Conservation (phyloP, 2,888 invertebrate species). For the Gnatocerus cornutus region DNA sequence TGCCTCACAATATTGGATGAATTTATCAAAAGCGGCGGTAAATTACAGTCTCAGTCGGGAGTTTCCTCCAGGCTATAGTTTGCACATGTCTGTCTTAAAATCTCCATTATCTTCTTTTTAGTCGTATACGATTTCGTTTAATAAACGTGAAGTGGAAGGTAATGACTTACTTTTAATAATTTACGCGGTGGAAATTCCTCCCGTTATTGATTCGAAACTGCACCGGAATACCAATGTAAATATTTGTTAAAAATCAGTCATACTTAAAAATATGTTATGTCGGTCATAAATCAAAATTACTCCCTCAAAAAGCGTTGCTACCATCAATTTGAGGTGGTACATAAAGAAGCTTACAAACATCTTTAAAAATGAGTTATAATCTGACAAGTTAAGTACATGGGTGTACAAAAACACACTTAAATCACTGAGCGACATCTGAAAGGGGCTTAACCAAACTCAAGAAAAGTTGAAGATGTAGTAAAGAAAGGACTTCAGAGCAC, state of each 20-base stretch:
- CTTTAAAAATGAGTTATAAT: conserved; percentile 39
- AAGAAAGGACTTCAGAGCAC: conserved; percentile 17
- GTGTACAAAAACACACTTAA: conserved; percentile 40
- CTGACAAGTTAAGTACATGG: conserved; percentile 39
- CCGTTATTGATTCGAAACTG: no score
- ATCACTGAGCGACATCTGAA: conserved; percentile 33
- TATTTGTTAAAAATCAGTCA: no score
- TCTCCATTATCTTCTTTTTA: conserved; percentile 5
- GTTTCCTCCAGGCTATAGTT: conserved; percentile 3
- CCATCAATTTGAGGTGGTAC: conserved; percentile 24
- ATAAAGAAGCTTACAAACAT: conserved; percentile 33
- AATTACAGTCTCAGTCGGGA: conserved; percentile 3
- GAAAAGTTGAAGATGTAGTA: conserved; percentile 26
- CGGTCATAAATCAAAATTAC: conserved; percentile 18
- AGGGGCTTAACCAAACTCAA: conserved; percentile 34
- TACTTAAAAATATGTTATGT: no score
- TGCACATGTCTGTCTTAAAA: conserved; percentile 13
- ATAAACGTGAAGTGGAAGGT: background rate
- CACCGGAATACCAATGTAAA: no score
- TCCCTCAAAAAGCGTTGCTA: conserved; percentile 19
- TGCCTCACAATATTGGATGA: conserved; percentile 5
- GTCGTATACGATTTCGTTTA: background rate
- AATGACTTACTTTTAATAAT: conserved; percentile 7
- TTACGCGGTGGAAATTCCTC: background rate
- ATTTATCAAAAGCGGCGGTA: conserved; percentile 9